Base-by-base conservation (phyloP, 1,140 invertebrate genomes). In the Danaus melanippus region DNA sequence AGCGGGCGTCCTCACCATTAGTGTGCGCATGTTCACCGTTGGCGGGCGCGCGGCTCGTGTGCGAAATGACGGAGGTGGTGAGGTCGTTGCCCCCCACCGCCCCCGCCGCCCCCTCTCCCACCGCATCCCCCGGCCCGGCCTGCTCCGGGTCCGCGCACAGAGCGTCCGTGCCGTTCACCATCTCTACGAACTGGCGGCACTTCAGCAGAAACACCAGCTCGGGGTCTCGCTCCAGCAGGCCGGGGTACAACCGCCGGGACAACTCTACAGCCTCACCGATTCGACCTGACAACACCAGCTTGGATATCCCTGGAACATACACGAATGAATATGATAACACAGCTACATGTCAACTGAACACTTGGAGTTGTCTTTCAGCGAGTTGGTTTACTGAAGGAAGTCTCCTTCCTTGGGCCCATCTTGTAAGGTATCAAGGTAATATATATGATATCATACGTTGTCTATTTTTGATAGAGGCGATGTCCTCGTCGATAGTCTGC, bases 121-220 rank as follows among this genome's bases (percentile, higher is more conserved):
- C 67, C 49, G 41, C 75, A 63, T 48, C 45, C 8, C 11, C 51
- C 32, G 45, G 42, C 42, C 57, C 47, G 43, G 49, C 44, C 52
- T 56, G 54, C 11, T 12, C 2, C 15, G 9, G 21, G 21, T 32
- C 21, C 5, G 4, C 21, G 50, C 92, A 89, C 84, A 93, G 92
- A 10, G 92, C 91, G 79, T 95, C 94, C 45, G 92, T 92, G 50
- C 94, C 94, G 79, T 95, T 95, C 50, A 95, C 93, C 94, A 95
- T 95, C 88, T 99, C 98, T 17, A 99, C 94, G 88, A 99, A 99
- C 88, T 99, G 97, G 64, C 98, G 92, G 87, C 96, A 98, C 85
- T 98, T 98, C 53, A 99, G 90, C 84, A 96, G 92, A 85, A 99
- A 98, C 71, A 96, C 90, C 63, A 99, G 89, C 80, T 98, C 96